Conservation (phyloP, 2,888 invertebrate species). For the Aradus depressus region DNA sequence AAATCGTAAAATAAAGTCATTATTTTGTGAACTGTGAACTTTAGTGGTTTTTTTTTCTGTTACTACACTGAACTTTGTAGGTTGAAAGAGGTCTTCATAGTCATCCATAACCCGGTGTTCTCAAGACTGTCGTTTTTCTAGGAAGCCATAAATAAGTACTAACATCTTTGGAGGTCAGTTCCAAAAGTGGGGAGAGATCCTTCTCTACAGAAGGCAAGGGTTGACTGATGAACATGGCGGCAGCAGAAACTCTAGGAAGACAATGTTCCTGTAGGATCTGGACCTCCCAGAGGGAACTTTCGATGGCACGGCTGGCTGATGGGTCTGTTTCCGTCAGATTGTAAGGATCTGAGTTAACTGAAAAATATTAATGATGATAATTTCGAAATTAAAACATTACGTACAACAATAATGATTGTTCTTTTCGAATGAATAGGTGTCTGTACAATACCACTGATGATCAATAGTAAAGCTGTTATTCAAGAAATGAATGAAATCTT, state of each 20-base stretch:
- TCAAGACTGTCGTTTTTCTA: neutral
- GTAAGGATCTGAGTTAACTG: constrained; percentile 60
- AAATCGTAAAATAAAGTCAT: no score
- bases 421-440: no score
- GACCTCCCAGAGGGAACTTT: constrained; percentile 90
- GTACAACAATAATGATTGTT: no score
- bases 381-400: no score
- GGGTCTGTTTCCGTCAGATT: constrained; percentile 72
- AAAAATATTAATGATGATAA: constrained; percentile 34
- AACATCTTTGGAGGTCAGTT: constrained; percentile 33
- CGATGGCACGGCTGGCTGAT: constrained; percentile 63
- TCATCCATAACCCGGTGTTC: neutral
- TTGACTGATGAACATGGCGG: constrained; percentile 58
- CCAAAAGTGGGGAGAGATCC: constrained; percentile 54
- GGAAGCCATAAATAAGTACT: neutral
- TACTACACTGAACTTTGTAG: no score
- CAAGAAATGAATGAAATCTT: no score
- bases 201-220: constrained; percentile 56
- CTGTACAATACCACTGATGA: no score
- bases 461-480: no score
- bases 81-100: no score
- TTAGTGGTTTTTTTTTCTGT: no score
- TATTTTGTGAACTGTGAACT: no score
- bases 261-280: constrained; percentile 62
- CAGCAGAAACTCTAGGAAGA: constrained; percentile 56